Conservation (phyloP, 2,797 vertebrate genomes). For the Hyperoplus immaculatus region DNA sequence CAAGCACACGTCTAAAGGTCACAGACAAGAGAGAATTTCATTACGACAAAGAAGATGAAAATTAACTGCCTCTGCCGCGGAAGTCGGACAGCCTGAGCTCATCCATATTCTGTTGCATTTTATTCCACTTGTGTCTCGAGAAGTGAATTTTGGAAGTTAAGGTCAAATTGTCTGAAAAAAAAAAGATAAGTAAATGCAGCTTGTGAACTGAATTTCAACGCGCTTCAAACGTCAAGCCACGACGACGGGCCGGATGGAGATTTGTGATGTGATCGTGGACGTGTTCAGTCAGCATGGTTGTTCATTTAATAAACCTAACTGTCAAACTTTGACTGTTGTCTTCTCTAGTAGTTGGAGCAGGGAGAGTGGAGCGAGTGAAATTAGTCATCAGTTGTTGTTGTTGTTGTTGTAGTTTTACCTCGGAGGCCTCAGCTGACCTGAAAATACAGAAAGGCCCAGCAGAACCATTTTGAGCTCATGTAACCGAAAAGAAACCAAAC, state of each 20-base stretch:
- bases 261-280: constrained; percentile 79
- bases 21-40: constrained; percentile 42
- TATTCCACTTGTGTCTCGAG: constrained; percentile 54
- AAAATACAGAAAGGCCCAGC: too few species aligned
- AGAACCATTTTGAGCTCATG: too few species aligned
- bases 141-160: constrained; percentile 53
- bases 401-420: too few species aligned
- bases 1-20: constrained; percentile 57
- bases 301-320: constrained; percentile 79
- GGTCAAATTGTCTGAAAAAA: constrained; percentile 22
- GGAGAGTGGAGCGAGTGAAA: not conserved
- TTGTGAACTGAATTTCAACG: constrained; percentile 49
- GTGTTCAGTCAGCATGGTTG: constrained; percentile 80
- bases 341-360: constrained; percentile 14
- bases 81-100: constrained; percentile 50
- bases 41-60: constrained; percentile 21
- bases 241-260: constrained; percentile 22
- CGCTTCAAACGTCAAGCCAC: constrained; percentile 15
- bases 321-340: constrained; percentile 61
- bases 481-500: too few species aligned
- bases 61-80: constrained; percentile 38
- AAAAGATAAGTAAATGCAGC: constrained; percentile 9
- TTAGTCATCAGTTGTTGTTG: too few species aligned
- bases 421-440: too few species aligned
- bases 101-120: constrained; percentile 63